Evolutionary conservation across 2,113 vertebrate genomes (phyloP).

Genomic region (Pao palembangensis): DNA sequence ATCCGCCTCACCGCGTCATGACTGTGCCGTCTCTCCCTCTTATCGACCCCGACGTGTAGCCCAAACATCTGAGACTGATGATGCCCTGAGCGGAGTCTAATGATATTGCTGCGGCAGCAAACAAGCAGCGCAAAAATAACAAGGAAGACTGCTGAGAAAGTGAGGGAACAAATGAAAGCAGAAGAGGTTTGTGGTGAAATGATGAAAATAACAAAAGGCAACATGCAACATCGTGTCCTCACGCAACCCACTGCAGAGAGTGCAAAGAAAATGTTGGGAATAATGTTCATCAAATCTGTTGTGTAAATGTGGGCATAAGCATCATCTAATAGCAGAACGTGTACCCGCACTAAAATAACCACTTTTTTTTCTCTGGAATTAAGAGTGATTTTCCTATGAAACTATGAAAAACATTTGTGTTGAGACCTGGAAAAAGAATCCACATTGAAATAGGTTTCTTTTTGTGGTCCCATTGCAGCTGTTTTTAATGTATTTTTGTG

Average conservation of each 20-base stretch:
- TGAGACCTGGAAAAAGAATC: background rate
- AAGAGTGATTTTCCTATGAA: background rate
- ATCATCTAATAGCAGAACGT: constrained; percentile 3
- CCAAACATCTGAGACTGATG: constrained; percentile 5
- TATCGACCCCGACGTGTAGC: background rate
- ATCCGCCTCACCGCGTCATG: background rate
- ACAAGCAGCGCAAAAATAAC: constrained; percentile 39
- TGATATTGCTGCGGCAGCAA: constrained; percentile 26
- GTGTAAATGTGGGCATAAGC: background rate
- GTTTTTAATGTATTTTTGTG: no score
- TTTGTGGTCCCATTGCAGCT: no score
- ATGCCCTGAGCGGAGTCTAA: constrained; percentile 20
- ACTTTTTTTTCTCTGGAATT: background rate
- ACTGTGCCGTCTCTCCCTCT: background rate
- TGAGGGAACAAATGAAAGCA: constrained; percentile 38
- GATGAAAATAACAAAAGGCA: constrained; percentile 21
- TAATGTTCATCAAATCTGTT: constrained; percentile 14
- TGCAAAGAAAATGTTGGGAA: constrained; percentile 5
- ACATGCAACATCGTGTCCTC: constrained; percentile 19
- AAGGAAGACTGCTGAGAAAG: constrained; percentile 43
- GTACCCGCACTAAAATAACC: constrained; percentile 1
- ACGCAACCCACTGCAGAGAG: constrained; percentile 29
- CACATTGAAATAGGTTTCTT: no score
- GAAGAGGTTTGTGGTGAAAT: constrained; percentile 25
- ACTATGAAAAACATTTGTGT: background rate